These are phyloP conservation scores for Bombus sibiricus DNA, from an alignment of 1,140 invertebrate species.

Conservation along the genomic window DNA sequence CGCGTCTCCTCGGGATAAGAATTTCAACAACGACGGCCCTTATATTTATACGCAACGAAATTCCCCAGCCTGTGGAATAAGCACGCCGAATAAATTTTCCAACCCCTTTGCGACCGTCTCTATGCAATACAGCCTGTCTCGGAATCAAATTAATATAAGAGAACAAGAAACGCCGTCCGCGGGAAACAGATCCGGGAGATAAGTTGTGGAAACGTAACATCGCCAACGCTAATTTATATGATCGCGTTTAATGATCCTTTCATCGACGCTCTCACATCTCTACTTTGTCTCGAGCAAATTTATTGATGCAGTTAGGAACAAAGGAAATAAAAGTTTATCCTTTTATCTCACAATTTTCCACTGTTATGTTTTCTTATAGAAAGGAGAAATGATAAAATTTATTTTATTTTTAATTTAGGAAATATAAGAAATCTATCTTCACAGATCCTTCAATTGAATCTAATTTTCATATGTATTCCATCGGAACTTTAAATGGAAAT, in stretches of 20 bases:
- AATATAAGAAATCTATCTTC: neutral
- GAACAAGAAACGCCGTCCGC: neutral
- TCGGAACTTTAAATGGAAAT: neutral
- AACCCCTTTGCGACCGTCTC: neutral
- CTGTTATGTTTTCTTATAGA: neutral
- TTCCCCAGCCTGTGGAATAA: constrained; percentile 15
- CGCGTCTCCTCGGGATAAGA: constrained; percentile 10
- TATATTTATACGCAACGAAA: neutral
- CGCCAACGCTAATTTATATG: neutral
- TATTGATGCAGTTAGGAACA: neutral
- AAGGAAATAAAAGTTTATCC: neutral
- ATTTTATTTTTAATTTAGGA: neutral
- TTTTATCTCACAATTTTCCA: neutral
- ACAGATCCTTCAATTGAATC: neutral
- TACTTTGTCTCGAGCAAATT: neutral
- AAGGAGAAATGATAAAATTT: too few relatives aligned
- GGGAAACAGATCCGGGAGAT: neutral
- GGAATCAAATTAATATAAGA: constrained; percentile 14
- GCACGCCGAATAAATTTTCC: constrained; percentile 22
- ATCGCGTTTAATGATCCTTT: neutral
- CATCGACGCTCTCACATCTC: neutral
- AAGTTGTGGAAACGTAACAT: neutral
- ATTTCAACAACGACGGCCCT: constrained; percentile 10
- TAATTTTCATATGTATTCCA: neutral
- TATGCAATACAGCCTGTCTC: neutral